phyloP scores from a whole-genome alignment of 2,113 vertebrate species.

The Steatornis caripensis region DNA sequence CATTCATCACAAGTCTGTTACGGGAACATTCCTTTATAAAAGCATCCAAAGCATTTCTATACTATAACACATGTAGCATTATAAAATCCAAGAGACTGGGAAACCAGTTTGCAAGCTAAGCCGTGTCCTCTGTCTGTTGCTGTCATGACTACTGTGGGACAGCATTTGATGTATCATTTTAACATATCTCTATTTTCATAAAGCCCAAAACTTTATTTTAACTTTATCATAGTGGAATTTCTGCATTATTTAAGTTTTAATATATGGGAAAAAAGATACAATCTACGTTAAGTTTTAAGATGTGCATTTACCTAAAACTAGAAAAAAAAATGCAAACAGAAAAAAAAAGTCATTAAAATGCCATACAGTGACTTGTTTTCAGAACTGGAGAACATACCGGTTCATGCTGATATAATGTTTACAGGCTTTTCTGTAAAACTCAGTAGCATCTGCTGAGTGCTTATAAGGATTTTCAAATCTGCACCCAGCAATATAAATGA shows the following conservation, averaged over 20 bases:
- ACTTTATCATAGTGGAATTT: not conserved
- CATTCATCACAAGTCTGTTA: not conserved
- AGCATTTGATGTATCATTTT: not conserved
- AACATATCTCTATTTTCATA: not conserved
- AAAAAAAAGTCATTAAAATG: conserved; percentile 41
- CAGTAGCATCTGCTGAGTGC: conserved; percentile 40
- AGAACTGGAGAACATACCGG: conserved; percentile 33
- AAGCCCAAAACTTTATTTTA: not conserved
- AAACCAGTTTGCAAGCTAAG: not conserved
- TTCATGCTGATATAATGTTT: conserved; percentile 46
- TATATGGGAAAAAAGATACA: not conserved
- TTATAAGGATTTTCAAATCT: conserved; percentile 41
- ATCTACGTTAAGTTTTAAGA: not conserved
- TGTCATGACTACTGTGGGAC: not conserved
- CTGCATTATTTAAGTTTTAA: not conserved
- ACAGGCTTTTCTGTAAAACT: conserved; percentile 39
- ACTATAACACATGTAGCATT: not conserved
- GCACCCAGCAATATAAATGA: not conserved
- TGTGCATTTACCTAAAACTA: conserved; percentile 6
- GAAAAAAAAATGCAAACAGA: not conserved
- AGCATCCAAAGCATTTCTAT: not conserved
- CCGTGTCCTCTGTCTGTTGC: not conserved
- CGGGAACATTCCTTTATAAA: not conserved
- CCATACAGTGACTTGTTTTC: conserved; percentile 4
- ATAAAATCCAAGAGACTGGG: not conserved